Percentiles rank a stretch among this genome's conserved stretches.
phyloP scores from a whole-genome alignment of 64 coral and sea anemone species.

The Stylophora pistillata region DNA sequence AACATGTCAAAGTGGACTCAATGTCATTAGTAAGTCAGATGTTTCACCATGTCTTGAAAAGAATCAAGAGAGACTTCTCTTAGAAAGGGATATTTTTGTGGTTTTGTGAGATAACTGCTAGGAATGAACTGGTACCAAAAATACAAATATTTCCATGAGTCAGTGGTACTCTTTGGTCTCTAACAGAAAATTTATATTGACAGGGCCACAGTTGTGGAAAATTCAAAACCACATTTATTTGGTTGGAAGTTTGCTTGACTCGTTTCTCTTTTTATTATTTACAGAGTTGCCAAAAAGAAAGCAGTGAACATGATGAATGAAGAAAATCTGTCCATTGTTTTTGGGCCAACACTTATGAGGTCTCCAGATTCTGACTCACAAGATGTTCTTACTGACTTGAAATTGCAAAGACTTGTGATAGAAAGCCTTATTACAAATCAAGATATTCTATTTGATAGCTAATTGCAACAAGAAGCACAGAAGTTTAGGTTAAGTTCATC shows the following conservation, averaged over 20 bases:
- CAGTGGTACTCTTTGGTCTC: too few species aligned
- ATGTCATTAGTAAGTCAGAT: neutral
- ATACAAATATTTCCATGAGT: too few species aligned
- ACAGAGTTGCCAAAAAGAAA: constrained; percentile 71
- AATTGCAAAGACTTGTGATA: constrained; percentile 81
- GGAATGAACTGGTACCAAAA: too few species aligned
- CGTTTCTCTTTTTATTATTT: neutral
- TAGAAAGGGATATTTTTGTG: too few species aligned
- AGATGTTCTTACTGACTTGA: constrained; percentile 71
- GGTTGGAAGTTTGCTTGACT: neutral
- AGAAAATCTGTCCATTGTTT: constrained; percentile 94
- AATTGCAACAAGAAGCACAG: neutral
- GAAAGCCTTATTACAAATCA: constrained; percentile 74
- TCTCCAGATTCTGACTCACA: constrained; percentile 75
- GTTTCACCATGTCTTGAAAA: neutral
- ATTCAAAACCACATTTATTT: too few species aligned
- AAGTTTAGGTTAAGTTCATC: neutral
- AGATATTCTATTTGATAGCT: constrained; percentile 80
- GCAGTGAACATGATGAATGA: constrained; percentile 95
- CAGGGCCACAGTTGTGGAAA: too few species aligned
- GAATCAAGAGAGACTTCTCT: too few species aligned
- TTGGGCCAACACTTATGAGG: constrained; percentile 91
- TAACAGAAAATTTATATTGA: too few species aligned
- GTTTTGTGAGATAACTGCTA: too few species aligned
- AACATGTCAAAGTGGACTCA: neutral